Evolutionary conservation across 2,113 vertebrate species (phyloP).

Genomic region (Excalfactoria chinensis): DNA sequence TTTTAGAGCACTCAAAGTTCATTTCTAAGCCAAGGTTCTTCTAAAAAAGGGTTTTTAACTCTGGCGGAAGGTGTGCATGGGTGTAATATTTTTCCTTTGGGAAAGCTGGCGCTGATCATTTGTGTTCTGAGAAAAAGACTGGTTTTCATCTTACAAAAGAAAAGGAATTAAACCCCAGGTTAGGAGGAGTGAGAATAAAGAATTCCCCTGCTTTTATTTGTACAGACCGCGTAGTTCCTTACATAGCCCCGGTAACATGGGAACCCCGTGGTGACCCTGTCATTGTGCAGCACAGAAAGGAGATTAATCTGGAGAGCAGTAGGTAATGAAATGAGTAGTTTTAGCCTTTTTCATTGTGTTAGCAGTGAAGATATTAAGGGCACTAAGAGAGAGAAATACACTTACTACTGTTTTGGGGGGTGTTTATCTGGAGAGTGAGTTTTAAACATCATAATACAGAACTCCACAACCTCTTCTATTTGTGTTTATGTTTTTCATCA

Average conservation of each 20-base stretch:
- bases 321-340: conserved; percentile 60
- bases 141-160: conserved; percentile 48
- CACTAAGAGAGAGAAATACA: conserved; percentile 36
- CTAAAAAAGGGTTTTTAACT: conserved; percentile 37
- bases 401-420: conserved; percentile 24
- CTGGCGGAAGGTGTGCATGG: conserved; percentile 26
- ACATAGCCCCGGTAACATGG: conserved; percentile 20
- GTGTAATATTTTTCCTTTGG: conserved; percentile 60
- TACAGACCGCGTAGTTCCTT: neutral
- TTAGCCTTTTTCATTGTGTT: conserved; percentile 33
- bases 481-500: neutral
- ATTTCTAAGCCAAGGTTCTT: conserved; percentile 43
- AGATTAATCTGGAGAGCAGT: conserved; percentile 60
- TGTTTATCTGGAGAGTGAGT: conserved; percentile 10
- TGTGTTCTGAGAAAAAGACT: conserved; percentile 44
- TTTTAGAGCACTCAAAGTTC: neutral
- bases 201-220: conserved; percentile 54
- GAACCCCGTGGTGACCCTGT: conserved; percentile 46
- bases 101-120: conserved; percentile 45
- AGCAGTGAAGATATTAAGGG: conserved; percentile 31
- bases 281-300: conserved; percentile 44
- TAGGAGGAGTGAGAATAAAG: conserved; percentile 47
- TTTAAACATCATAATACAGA: conserved; percentile 45
- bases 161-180: conserved; percentile 59
- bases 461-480: neutral